Base-by-base conservation (phyloP, 2,113 vertebrate species). In the Corvus moneduloides region DNA sequence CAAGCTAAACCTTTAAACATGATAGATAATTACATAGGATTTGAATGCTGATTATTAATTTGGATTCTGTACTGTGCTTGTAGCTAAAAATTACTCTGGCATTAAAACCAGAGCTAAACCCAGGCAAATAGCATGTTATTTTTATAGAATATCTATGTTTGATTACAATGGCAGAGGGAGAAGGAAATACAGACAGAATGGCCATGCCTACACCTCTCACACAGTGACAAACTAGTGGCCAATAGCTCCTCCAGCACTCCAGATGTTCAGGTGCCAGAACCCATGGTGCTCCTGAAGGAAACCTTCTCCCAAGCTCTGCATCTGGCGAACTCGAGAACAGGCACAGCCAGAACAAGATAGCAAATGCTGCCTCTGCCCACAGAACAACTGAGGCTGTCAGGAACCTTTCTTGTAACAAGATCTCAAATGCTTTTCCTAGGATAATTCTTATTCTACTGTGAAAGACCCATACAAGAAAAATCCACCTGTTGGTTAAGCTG, bases 41-140 rank as follows among this genome's bases (percentile, higher is more conserved):
- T 85, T 91, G 78, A 91, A 87, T 43, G 7, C 41, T 95, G 94
- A 95, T 95, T 91, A 94, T 90, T 93, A 95, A 93, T 87, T 93
- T 78, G 48, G 49, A 84, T 89, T 92, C 66, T 94, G 72, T 68
- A 18, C 77, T 75, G 16, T 37, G 61, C 11, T 10, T 30, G 27
- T 41, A 88, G 58, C 89, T 95, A 94, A 93, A 95, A 95, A 92
- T 84, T 2, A 89, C 73, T 74, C 61, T 94, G 69, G 80, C 73
- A 91, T 95, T 94, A 94, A 94, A 93, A 48, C 61, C 49, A 91
- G 64, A 78, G 48, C 44, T 95, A 94, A 94, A 91, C 23, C 8
- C 33, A 71, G 77, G 68, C 39, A 92, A 90, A 77, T 2, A 33
- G 43, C 21, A 13, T 63, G 41, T 63, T 84, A 71, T 84, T 90